These are phyloP conservation scores for Andrena fulva DNA, from an alignment of 2,888 invertebrate genomes.

Conservation along the genomic window DNA sequence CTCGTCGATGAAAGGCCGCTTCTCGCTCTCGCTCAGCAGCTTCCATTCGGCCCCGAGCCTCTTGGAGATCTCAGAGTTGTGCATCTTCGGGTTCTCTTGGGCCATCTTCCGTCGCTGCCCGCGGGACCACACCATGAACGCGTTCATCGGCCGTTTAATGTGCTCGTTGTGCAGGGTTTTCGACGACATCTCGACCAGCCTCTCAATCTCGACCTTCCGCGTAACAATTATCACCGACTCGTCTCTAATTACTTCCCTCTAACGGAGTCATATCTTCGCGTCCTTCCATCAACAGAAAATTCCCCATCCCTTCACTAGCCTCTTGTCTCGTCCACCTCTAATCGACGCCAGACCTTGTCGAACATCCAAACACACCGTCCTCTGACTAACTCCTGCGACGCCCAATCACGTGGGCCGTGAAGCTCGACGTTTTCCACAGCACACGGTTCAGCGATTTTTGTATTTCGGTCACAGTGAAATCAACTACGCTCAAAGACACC, in stretches of 20 bases:
- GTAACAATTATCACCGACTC: background rate
- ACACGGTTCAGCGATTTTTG: background rate
- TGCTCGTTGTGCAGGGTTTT: conserved; percentile 88
- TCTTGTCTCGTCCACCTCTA: background rate
- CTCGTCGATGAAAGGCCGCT: conserved; percentile 95
- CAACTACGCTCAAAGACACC: background rate
- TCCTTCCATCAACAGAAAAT: background rate
- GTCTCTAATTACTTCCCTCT: conserved; percentile 9
- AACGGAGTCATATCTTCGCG: background rate
- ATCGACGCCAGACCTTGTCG: background rate
- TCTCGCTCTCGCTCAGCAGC: conserved; percentile 93
- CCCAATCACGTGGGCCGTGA: conserved; percentile 29
- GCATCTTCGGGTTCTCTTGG: conserved; percentile 97
- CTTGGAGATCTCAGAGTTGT: conserved; percentile 96
- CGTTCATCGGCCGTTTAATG: conserved; percentile 97
- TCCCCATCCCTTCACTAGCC: background rate
- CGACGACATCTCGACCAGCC: conserved; percentile 77
- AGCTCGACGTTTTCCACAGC: conserved; percentile 4
- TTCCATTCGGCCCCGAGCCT: conserved; percentile 96
- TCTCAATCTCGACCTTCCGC: background rate
- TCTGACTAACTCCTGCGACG: background rate
- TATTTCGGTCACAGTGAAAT: background rate
- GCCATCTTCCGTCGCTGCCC: conserved; percentile 96
- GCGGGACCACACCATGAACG: conserved; percentile 97
- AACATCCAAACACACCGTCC: conserved; percentile 10